phyloP scores from a whole-genome alignment of 2,113 vertebrate species.

The Phyllostomus discolor region DNA sequence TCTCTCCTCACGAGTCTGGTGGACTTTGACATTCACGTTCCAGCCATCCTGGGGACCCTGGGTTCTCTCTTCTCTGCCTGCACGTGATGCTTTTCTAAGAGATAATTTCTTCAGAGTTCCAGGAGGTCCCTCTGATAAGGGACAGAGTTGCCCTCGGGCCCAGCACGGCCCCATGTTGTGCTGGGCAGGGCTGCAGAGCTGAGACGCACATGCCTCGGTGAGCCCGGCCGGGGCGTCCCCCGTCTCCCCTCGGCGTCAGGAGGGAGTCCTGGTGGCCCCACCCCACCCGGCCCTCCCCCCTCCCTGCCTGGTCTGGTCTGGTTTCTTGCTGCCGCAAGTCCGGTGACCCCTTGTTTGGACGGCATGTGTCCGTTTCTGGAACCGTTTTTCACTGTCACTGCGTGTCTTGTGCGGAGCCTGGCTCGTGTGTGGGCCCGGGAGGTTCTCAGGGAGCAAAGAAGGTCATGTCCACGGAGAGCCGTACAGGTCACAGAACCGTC shows the following conservation, averaged over 20 bases:
- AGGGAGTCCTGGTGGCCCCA: neutral
- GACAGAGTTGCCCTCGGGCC: neutral
- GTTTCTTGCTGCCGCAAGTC: neutral
- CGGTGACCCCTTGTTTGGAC: neutral
- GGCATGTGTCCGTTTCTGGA: neutral
- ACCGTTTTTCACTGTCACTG: accelerated
- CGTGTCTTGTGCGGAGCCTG: accelerated
- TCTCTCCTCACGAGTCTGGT: accelerated
- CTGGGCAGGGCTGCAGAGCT: neutral
- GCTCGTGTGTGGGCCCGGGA: accelerated
- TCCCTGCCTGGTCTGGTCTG: neutral
- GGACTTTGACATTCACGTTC: neutral
- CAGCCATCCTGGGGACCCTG: neutral
- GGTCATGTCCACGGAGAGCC: accelerated
- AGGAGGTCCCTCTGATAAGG: neutral
- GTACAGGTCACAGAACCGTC: neutral
- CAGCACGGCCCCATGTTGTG: accelerated
- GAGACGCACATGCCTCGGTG: no score
- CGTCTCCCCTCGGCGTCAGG: neutral
- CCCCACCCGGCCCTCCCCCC: no score
- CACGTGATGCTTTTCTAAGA: neutral
- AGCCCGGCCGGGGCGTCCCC: neutral
- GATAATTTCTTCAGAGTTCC: neutral
- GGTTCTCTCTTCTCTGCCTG: neutral
- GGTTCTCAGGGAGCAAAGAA: accelerated